Conservation (phyloP, 2,113 vertebrate genomes). For the Syngnathus scovelli region DNA sequence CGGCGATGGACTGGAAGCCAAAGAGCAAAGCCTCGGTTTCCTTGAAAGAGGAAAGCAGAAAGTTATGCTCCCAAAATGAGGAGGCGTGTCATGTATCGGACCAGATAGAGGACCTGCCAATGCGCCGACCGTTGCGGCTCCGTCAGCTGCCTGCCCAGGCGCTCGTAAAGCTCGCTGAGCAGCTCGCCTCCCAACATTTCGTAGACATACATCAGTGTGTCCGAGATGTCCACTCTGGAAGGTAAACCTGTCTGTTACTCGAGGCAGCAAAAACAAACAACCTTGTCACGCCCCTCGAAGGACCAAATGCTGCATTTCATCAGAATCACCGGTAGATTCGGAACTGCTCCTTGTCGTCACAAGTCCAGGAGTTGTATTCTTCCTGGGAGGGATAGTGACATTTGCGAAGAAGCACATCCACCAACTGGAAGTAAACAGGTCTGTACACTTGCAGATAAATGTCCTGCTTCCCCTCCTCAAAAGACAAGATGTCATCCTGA, state of each 20-base stretch:
- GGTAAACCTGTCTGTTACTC: background rate
- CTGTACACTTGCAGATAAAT: slow-evolving; percentile 94
- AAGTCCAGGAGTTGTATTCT: slow-evolving; percentile 87
- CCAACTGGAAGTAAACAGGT: slow-evolving; percentile 93
- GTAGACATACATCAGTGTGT: slow-evolving; percentile 96
- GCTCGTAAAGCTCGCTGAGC: slow-evolving; percentile 93
- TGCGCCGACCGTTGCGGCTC: slow-evolving; percentile 79
- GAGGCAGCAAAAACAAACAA: too few species aligned
- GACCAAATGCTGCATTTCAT: background rate
- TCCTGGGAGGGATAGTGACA: slow-evolving; percentile 89
- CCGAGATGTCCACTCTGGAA: slow-evolving; percentile 92
- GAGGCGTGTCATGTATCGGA: background rate
- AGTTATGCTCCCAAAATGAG: background rate
- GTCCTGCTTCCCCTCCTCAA: slow-evolving; percentile 86
- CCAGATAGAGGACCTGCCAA: slow-evolving; percentile 82
- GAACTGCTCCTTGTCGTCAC: slow-evolving; percentile 96
- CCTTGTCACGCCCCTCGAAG: too few species aligned
- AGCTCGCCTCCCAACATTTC: slow-evolving; percentile 95
- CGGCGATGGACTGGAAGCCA: slow-evolving; percentile 97
- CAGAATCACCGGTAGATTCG: slow-evolving; percentile 86
- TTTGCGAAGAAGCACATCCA: slow-evolving; percentile 92
- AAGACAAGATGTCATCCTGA: slow-evolving; percentile 93
- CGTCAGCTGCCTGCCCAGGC: slow-evolving; percentile 85
- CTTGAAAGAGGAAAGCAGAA: slow-evolving; percentile 28
- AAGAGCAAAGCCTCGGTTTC: slow-evolving; percentile 93